Evolutionary conservation across 2,888 invertebrate genomes (phyloP).

Genomic region (Megamerina dolium): DNA sequence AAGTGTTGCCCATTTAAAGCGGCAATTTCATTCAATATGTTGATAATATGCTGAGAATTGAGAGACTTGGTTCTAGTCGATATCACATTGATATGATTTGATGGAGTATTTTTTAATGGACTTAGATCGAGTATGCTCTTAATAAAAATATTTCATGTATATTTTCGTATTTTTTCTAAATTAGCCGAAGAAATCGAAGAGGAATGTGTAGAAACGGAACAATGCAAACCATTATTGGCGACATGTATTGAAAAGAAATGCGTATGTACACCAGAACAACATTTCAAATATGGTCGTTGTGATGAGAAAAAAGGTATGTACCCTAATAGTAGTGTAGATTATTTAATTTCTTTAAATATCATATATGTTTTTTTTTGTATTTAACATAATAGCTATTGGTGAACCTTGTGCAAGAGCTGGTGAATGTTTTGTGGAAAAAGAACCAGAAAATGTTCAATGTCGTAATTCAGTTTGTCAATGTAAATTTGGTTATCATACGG

Average conservation of each 20-base stretch:
- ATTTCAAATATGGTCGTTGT: conserved; percentile 39
- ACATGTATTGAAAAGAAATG: conserved; percentile 42
- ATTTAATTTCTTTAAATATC: background rate
- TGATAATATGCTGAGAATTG: too few species aligned
- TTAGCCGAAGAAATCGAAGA: conserved; percentile 41
- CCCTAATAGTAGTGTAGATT: too few species aligned
- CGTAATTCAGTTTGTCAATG: conserved; percentile 47
- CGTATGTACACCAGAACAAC: conserved; percentile 37
- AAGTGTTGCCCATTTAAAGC: too few species aligned
- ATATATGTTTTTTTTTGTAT: background rate
- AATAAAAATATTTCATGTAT: background rate
- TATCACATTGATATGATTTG: too few species aligned
- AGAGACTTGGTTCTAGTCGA: too few species aligned
- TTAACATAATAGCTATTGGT: conserved; percentile 27
- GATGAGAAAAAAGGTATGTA: conserved; percentile 36
- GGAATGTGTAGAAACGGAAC: conserved; percentile 43
- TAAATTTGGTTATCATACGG: conserved; percentile 37
- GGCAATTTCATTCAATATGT: too few species aligned
- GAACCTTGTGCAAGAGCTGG: conserved; percentile 39
- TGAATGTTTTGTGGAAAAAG: conserved; percentile 41
- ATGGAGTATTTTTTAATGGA: too few species aligned
- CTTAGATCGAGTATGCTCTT: too few species aligned
- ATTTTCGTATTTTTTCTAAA: background rate
- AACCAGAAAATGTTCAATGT: conserved; percentile 43
- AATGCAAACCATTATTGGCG: conserved; percentile 45